A percentile compares a stretch with the other conserved stretches of the same genome.
Evolutionary conservation across 2,888 invertebrate species (phyloP).

Genomic region (Charanyca ferruginea): DNA sequence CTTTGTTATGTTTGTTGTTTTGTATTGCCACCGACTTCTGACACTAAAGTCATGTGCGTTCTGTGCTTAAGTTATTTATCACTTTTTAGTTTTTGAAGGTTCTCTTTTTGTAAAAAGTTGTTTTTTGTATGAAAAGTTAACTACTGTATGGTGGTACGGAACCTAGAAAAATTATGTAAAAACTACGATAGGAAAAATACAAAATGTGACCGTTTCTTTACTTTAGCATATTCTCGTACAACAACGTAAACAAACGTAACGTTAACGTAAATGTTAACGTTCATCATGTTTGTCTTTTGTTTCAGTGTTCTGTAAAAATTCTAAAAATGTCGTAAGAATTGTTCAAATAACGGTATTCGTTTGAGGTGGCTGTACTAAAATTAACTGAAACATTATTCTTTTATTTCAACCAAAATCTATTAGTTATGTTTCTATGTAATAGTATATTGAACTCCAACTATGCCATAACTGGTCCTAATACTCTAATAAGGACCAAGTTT

Average conservation of each 20-base stretch:
- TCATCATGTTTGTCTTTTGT: not conserved
- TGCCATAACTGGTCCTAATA: not conserved
- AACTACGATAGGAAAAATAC: no score
- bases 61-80: no score
- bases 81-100: no score
- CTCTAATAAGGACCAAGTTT: not conserved
- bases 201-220: not conserved
- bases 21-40: no score
- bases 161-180: not conserved
- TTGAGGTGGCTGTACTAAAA: not conserved
- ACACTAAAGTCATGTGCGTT: no score
- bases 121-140: no score
- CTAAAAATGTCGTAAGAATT: not conserved
- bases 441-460: not conserved
- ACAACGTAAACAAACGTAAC: not conserved
- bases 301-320: not conserved
- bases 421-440: not conserved
- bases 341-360: not conserved
- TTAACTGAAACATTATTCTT: constrained; percentile 2
- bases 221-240: not conserved
- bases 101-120: no score
- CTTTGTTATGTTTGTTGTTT: no score
- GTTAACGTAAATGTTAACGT: not conserved
- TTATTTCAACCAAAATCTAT: not conserved
- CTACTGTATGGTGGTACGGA: no score